Conservation (phyloP, 2,797 vertebrate species). For the Phrynocephalus guinanensis region DNA sequence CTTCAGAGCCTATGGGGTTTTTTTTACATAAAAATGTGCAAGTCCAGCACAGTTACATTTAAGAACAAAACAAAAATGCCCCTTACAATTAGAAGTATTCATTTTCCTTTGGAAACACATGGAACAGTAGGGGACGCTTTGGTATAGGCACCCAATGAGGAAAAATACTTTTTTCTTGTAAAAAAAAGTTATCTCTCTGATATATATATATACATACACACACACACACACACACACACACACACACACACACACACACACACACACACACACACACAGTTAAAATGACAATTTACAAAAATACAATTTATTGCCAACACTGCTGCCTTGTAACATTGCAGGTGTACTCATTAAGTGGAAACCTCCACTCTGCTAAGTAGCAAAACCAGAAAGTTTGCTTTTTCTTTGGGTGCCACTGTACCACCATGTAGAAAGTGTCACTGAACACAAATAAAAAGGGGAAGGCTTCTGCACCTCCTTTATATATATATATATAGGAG, state of each 20-base stretch:
- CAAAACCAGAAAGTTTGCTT: slow-evolving; percentile 73
- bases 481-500: slow-evolving; percentile 12
- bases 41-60: slow-evolving; percentile 26
- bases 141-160: slow-evolving; percentile 66
- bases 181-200: slow-evolving; percentile 54
- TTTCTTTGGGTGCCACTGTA: slow-evolving; percentile 51
- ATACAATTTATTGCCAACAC: slow-evolving; percentile 76
- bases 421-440: slow-evolving; percentile 22
- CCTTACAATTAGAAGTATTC: slow-evolving; percentile 41
- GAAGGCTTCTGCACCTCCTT: slow-evolving; percentile 51
- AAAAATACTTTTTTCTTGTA: slow-evolving; percentile 26
- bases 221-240: too few species aligned
- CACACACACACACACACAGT: slow-evolving; percentile 50
- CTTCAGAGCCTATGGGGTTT: background rate
- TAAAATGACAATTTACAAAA: slow-evolving; percentile 74
- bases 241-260: too few species aligned
- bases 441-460: background rate
- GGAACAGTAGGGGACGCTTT: slow-evolving; percentile 64
- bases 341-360: background rate
- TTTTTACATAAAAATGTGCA: slow-evolving; percentile 10
- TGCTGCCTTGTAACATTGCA: slow-evolving; percentile 30
- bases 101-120: slow-evolving; percentile 73
- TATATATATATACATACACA: slow-evolving; percentile 62
- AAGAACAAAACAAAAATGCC: slow-evolving; percentile 17
- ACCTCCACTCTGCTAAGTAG: slow-evolving; percentile 38